phyloP scores from a whole-genome alignment of 2,113 vertebrate species.

The Sorex araneus region DNA sequence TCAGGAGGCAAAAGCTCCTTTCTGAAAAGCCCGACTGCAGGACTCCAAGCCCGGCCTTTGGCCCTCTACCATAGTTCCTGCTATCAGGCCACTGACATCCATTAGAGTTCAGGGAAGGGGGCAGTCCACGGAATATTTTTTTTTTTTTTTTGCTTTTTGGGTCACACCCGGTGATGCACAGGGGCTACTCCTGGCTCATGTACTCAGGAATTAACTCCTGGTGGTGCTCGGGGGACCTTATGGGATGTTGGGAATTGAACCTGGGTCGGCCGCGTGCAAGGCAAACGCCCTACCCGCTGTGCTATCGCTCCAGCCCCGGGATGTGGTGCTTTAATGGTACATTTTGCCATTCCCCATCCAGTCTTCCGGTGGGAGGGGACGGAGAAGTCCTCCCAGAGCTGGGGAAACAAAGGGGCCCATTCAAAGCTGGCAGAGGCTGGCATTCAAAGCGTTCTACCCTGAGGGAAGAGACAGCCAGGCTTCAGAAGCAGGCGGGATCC shows the following conservation, averaged over 20 bases:
- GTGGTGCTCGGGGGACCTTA: too few species aligned
- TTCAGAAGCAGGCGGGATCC: not conserved
- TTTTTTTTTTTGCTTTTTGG: constrained; percentile 7
- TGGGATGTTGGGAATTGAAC: too few species aligned
- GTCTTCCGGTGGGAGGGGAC: constrained; percentile 6
- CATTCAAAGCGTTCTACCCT: constrained; percentile 44
- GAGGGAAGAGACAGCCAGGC: constrained; percentile 24
- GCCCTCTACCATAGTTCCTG: not conserved
- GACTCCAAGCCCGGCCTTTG: not conserved
- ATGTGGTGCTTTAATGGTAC: too few species aligned
- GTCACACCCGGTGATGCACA: not conserved
- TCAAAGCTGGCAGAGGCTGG: not conserved
- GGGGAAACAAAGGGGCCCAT: constrained; percentile 68
- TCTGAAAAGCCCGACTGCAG: not conserved
- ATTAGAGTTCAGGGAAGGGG: not conserved
- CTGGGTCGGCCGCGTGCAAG: too few species aligned
- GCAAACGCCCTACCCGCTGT: too few species aligned
- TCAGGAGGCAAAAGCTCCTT: not conserved
- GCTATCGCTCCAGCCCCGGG: too few species aligned
- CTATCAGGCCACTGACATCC: not conserved
- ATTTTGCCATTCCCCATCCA: constrained; percentile 28
- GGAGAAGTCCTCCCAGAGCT: constrained; percentile 50
- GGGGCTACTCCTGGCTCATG: too few species aligned
- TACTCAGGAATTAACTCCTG: too few species aligned
- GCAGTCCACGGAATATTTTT: not conserved